Conservation (phyloP, 2,888 invertebrate genomes). For the Euzetes globulus region DNA sequence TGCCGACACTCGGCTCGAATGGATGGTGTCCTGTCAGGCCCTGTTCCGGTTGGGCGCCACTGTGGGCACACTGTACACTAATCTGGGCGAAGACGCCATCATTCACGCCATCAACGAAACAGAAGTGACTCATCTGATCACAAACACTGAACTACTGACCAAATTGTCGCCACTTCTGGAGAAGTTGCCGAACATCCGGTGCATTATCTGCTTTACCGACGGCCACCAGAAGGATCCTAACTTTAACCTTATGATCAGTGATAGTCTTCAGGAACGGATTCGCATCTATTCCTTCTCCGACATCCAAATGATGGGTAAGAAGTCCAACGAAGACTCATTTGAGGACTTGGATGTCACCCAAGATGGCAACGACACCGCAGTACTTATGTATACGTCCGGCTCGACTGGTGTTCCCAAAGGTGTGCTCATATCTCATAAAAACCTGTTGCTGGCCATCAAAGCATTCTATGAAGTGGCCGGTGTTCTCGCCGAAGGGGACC, state of each 20-base stretch:
- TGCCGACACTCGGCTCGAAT: conserved; percentile 94
- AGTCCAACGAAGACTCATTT: conserved; percentile 55
- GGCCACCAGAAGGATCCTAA: conserved; percentile 25
- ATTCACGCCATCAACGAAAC: conserved; percentile 76
- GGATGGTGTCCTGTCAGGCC: conserved; percentile 94
- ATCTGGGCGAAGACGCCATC: conserved; percentile 78
- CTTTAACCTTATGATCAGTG: background rate
- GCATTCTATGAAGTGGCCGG: conserved; percentile 39
- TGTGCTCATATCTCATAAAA: conserved; percentile 43
- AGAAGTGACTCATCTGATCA: conserved; percentile 84
- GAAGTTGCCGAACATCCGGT: conserved; percentile 50
- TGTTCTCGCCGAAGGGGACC: conserved; percentile 53
- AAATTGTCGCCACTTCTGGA: conserved; percentile 66
- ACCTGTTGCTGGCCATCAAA: conserved; percentile 40
- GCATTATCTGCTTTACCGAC: conserved; percentile 52
- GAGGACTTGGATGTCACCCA: conserved; percentile 54
- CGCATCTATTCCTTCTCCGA: conserved; percentile 45
- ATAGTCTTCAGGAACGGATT: conserved; percentile 35
- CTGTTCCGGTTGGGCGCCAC: conserved; percentile 69
- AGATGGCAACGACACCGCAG: conserved; percentile 61
- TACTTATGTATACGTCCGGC: conserved; percentile 98
- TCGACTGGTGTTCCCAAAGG: conserved; percentile 46
- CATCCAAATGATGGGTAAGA: conserved; percentile 75
- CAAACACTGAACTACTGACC: conserved; percentile 79
- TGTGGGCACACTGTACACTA: conserved; percentile 95